Evolutionary conservation across 2,888 invertebrate species (phyloP), one percentile per base, ranked within the genome.

Genomic region (Teleogryllus oceanicus): DNA sequence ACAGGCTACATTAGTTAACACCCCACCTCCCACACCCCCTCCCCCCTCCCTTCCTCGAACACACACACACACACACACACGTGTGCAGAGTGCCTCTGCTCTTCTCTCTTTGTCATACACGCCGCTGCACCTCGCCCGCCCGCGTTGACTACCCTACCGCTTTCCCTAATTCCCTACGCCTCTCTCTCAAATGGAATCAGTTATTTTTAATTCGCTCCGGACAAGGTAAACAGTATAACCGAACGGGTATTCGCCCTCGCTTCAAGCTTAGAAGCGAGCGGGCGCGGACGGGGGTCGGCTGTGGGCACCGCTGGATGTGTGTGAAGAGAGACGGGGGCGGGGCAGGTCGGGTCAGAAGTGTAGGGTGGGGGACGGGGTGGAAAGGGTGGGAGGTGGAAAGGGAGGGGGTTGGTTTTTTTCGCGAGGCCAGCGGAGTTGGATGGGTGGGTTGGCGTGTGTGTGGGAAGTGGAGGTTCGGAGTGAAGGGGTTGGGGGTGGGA

Each of bases 131-230:
- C 49, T 20, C 51, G 13, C 18, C 51, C 49, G n/a, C 18, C 62
- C 24, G 50, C 37, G 37, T 18, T 75, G 20, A 12, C 37, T 13
- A 62, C n/a, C 5, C 24, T 50, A 18, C 12, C 74, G 49, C 77
- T 74, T 50, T 49, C 11, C 50, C 77, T 37, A 21, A 24, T 49
- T 76, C 74, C 24, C 49, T n/a, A 12, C 62, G n/a, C 50, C 77
- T 18, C 49, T 74, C 81, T 78, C 80, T 81, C 81, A 81, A 81
- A 81, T 81, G 78, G 81, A 81, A 81, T 81, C 81, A 79, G 81
- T 81, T 81, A 81, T 81, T 81, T 81, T 81, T 81, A 81, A 81
- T 81, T 81, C 81, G 78, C 49, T 37, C 78, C 37, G 37, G 50
- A 37, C 50, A 74, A 78, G 75, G 80, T 77, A 80, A 80, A 80